Percentiles rank a stretch among this genome's conserved stretches.
Conservation (phyloP, 1,140 invertebrate genomes). For the Heliothis virescens region DNA sequence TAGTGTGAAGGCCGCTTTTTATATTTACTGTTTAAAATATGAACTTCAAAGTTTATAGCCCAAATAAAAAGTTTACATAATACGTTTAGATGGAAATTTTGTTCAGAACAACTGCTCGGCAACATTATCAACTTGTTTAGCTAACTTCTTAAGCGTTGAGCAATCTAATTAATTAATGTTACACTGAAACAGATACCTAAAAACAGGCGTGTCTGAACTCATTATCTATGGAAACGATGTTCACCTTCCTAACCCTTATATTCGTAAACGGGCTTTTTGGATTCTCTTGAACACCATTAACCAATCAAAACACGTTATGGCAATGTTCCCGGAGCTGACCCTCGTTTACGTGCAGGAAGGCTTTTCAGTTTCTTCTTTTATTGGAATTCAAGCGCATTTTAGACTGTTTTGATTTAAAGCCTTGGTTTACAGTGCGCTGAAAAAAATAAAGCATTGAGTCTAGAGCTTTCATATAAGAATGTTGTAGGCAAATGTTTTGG, state of each 20-base stretch:
- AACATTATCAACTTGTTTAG: constrained; percentile 21
- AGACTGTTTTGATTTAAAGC: constrained; percentile 32
- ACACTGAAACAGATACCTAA: constrained; percentile 17
- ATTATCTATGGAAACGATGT: constrained; percentile 31
- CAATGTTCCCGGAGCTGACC: constrained; percentile 40
- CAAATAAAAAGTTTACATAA: constrained; percentile 29
- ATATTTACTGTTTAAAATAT: neutral
- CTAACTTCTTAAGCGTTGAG: constrained; percentile 30
- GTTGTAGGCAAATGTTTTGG: constrained; percentile 45
- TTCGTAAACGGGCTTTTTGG: constrained; percentile 40
- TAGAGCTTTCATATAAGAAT: constrained; percentile 24
- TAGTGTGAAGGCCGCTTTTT: neutral
- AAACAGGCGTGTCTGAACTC: constrained; percentile 39
- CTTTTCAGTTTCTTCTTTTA: constrained; percentile 30
- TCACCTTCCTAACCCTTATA: constrained; percentile 34
- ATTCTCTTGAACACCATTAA: constrained; percentile 46
- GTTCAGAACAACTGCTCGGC: constrained; percentile 2
- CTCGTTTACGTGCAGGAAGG: constrained; percentile 15
- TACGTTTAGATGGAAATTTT: constrained; percentile 18
- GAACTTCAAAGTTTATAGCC: constrained; percentile 1
- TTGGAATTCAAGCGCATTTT: constrained; percentile 20
- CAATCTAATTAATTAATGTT: constrained; percentile 37
- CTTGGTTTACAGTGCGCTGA: neutral
- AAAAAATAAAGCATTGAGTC: constrained; percentile 22
- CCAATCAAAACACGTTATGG: constrained; percentile 51